A percentile compares a stretch with the other conserved stretches of the same genome.
These are phyloP conservation scores for Tupiocoris notatus DNA, from an alignment of 2,888 invertebrate genomes.

Conservation along the genomic window DNA sequence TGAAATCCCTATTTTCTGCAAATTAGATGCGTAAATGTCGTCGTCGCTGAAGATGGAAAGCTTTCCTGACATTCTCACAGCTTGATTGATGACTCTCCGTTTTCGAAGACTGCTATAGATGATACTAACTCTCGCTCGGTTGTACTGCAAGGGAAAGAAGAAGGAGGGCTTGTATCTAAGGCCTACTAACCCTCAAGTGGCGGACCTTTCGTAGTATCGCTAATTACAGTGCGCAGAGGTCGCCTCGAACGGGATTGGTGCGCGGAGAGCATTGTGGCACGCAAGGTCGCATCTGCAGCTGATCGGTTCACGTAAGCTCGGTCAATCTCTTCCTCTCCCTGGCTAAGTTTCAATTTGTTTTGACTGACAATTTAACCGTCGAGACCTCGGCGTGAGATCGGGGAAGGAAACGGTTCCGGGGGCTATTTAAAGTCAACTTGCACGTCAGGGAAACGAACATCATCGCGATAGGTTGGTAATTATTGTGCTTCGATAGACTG, in stretches of 20 bases:
- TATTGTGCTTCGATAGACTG: no score
- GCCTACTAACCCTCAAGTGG: neutral
- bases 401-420: no score
- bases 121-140: neutral
- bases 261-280: neutral
- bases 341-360: constrained; percentile 4
- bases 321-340: neutral
- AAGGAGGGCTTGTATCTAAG: no score
- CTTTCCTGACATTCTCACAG: neutral
- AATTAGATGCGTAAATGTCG: neutral
- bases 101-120: neutral
- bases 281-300: constrained; percentile 4
- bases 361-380: constrained; percentile 7
- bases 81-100: neutral
- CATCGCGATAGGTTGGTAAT: no score
- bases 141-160: no score
- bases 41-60: neutral
- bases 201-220: neutral
- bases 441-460: no score
- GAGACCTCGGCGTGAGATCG: neutral
- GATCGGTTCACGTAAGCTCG: neutral
- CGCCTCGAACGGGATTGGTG: neutral
- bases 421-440: no score
- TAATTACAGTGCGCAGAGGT: constrained; percentile 1
- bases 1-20: neutral